Evolutionary conservation across 1,140 invertebrate genomes (phyloP).

Genomic region (Nilaparvata lugens): DNA sequence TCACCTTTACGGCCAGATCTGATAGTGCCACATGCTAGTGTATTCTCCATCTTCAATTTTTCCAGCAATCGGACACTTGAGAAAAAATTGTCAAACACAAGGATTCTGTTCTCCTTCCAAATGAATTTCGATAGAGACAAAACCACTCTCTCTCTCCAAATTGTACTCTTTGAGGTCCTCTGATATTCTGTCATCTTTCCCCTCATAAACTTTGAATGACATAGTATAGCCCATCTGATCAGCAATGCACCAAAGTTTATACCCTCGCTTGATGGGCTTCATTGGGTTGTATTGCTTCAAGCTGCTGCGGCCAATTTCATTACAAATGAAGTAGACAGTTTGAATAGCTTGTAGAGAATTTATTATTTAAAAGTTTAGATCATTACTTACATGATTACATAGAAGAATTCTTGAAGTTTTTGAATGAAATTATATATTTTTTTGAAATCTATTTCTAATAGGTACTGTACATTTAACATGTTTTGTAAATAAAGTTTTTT

Average conservation of each 20-base stretch:
- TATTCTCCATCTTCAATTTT: constrained; percentile 15
- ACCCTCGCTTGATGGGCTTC: constrained; percentile 30
- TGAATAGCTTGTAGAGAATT: no score
- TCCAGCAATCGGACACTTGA: constrained; percentile 16
- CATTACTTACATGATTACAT: no score
- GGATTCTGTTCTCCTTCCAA: constrained; percentile 6
- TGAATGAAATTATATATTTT: no score
- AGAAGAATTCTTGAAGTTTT: no score
- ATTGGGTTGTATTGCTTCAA: constrained; percentile 31
- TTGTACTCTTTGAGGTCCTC: constrained; percentile 1
- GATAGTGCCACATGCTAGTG: constrained; percentile 20
- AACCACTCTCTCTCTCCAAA: constrained; percentile 17
- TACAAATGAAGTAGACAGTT: no score
- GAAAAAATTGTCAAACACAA: constrained; percentile 22
- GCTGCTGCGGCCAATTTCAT: constrained; percentile 23
- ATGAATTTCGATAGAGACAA: constrained; percentile 11
- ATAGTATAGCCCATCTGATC: constrained; percentile 17
- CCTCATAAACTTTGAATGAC: constrained; percentile 20
- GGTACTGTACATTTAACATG: no score
- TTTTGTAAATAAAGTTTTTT: no score
- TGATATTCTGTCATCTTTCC: constrained; percentile 16
- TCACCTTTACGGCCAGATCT: constrained; percentile 13
- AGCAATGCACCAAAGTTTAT: constrained; percentile 17
- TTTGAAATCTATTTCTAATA: no score
- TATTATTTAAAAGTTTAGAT: no score